Conservation (phyloP, 2,113 vertebrate genomes). For the Genyomyrus donnyi region DNA sequence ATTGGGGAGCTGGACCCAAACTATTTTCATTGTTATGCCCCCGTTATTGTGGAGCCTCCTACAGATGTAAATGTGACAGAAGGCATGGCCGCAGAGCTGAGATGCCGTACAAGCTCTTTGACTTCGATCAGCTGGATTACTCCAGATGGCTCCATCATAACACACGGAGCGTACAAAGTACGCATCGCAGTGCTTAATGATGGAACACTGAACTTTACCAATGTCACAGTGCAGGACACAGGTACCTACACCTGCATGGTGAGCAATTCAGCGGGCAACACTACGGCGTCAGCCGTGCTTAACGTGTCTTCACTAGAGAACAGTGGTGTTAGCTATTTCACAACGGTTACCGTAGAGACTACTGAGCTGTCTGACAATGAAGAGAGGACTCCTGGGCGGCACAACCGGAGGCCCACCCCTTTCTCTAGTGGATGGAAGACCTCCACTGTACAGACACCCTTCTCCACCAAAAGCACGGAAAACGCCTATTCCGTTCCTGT, state of each 20-base stretch:
- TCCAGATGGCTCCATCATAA: conserved; percentile 94
- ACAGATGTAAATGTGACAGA: conserved; percentile 95
- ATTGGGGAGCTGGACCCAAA: conserved; percentile 96
- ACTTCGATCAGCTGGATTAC: conserved; percentile 98
- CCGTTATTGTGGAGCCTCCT: conserved; percentile 95
- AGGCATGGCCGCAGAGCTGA: conserved; percentile 93
- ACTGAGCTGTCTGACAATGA: conserved; percentile 90
- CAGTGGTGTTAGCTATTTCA: conserved; percentile 89
- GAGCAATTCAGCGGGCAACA: conserved; percentile 96
- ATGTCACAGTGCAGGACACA: conserved; percentile 91
- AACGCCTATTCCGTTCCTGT: conserved; percentile 86
- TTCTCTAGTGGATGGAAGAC: conserved; percentile 78
- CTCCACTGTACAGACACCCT: conserved; percentile 68
- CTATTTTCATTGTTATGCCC: conserved; percentile 95
- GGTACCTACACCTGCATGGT: conserved; percentile 98
- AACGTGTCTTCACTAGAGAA: conserved; percentile 90
- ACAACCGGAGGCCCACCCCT: conserved; percentile 79
- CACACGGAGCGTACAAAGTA: conserved; percentile 88
- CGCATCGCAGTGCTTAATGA: conserved; percentile 94
- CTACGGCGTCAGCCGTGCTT: conserved; percentile 90
- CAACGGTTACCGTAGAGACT: conserved; percentile 95
- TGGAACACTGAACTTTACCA: conserved; percentile 95
- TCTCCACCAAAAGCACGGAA: conserved; percentile 85
- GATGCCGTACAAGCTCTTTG: conserved; percentile 90
- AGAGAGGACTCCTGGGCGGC: conserved; percentile 80